A percentile compares a stretch with the other conserved stretches of the same genome.
These are phyloP conservation scores for Artibeus jamaicensis DNA, from an alignment of 2,797 vertebrate species.

Conservation along the genomic window DNA sequence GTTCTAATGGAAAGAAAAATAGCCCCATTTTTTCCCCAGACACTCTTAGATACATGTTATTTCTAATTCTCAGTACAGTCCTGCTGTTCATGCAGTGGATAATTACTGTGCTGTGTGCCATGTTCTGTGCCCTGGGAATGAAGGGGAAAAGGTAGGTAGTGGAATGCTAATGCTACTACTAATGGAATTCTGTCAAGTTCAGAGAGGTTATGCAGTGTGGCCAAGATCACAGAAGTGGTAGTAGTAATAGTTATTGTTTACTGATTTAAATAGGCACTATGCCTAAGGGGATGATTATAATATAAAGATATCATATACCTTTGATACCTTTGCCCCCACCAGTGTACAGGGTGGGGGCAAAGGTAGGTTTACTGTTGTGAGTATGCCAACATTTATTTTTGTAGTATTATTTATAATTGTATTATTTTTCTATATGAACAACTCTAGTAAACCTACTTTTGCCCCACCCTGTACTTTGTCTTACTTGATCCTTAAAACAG, in stretches of 20 bases:
- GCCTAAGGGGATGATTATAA: background rate
- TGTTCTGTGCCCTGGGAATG: background rate
- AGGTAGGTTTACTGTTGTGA: background rate
- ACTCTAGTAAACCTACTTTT: background rate
- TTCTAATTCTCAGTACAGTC: background rate
- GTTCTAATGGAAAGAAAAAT: background rate
- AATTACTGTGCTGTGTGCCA: background rate
- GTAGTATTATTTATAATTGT: background rate
- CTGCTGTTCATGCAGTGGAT: background rate
- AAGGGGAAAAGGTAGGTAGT: background rate
- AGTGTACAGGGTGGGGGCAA: background rate
- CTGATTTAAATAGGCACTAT: background rate
- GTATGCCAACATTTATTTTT: background rate
- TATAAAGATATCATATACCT: background rate
- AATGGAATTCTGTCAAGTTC: background rate
- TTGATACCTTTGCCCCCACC: too few species aligned
- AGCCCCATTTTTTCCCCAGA: background rate
- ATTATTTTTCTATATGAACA: background rate
- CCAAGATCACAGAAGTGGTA: background rate
- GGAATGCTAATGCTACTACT: background rate
- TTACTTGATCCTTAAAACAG: conserved; percentile 41
- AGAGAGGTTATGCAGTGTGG: background rate
- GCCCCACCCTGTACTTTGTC: background rate
- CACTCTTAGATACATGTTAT: background rate
- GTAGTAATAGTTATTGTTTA: background rate